Percentiles rank a stretch among this genome's conserved stretches.
These are phyloP conservation scores for Lepilemur septentrionalis DNA, from an alignment of 2,797 vertebrate genomes.

Conservation along the genomic window DNA sequence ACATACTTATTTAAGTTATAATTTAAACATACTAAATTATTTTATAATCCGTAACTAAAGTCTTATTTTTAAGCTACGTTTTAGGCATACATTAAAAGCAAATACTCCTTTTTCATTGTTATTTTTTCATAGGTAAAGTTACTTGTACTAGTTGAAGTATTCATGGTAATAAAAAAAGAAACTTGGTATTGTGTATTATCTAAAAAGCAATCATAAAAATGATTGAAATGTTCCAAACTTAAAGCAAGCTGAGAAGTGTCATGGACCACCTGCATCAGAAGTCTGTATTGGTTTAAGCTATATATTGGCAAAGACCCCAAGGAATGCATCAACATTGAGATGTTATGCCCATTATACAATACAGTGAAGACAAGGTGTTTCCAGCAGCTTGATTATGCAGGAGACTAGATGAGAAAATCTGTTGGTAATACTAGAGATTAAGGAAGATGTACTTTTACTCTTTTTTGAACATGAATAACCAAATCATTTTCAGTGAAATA, in stretches of 20 bases:
- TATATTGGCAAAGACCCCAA: background rate
- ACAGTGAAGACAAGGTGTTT: background rate
- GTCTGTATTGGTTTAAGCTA: background rate
- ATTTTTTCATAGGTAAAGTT: background rate
- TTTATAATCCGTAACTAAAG: background rate
- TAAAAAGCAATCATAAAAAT: background rate
- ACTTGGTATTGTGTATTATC: background rate
- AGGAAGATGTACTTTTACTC: background rate
- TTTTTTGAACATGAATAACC: background rate
- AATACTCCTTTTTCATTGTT: background rate
- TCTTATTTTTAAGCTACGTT: background rate
- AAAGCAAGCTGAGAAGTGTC: background rate
- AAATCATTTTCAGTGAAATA: background rate
- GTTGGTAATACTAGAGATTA: background rate
- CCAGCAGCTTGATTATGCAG: background rate
- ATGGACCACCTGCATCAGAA: background rate
- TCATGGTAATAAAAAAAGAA: background rate
- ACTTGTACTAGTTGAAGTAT: background rate
- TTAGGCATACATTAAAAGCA: background rate
- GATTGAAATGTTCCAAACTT: background rate
- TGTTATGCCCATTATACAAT: background rate
- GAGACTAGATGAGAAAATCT: background rate
- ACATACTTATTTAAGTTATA: background rate
- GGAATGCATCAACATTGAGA: background rate
- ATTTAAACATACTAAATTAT: background rate